Evolutionary conservation across 2,888 invertebrate species (phyloP), one percentile per base, ranked within the genome.

Genomic region (Bugula neritina): DNA sequence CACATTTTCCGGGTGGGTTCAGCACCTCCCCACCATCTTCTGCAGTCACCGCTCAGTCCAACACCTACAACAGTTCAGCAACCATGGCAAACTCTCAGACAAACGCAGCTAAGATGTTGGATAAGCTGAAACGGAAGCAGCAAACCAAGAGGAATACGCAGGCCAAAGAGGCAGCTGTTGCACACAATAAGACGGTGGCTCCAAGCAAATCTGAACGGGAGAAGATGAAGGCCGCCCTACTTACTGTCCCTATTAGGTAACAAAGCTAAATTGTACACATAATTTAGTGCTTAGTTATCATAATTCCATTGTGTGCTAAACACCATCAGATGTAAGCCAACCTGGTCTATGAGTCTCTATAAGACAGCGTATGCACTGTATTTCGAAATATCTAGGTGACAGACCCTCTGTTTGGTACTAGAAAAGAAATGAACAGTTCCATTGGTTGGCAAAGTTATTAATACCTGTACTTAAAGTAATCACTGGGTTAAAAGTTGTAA

Each of bases 71-170:
- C 86, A 94, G 95, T 86, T 90, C 90, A 82, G 95, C 91, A 87
- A 90, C 92, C 82, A 88, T 96, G 84, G 90, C 90, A 79, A 90
- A 92, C 81, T 90, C 91, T 81, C 88, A 92, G 80, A 96, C 94
- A 93, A 92, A 91, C 83, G 95, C 96, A 83, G 93, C 94, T 76
- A 91, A 92, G 79, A 75, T 77, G 25, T 92, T 92, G 83, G 83
- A 84, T 74, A 63, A 63, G 63, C n/a, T 63, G 34, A 63, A 63
- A 63, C 63, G 63, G 2, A 63, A 63, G 27, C 27, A 25, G 31
- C 63, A 63, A 63, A 31, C 63, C 27, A 63, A 63, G 27, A 27
- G 21, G 3, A 63, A 63, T 31, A 25, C 63, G 27, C 31, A 27
- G 3, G 63, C 63, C 29, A 63, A 63, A 27, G 63, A 63, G 34